phyloP scores from a whole-genome alignment of 2,888 invertebrate species.

The Dysmachus trigonus region DNA sequence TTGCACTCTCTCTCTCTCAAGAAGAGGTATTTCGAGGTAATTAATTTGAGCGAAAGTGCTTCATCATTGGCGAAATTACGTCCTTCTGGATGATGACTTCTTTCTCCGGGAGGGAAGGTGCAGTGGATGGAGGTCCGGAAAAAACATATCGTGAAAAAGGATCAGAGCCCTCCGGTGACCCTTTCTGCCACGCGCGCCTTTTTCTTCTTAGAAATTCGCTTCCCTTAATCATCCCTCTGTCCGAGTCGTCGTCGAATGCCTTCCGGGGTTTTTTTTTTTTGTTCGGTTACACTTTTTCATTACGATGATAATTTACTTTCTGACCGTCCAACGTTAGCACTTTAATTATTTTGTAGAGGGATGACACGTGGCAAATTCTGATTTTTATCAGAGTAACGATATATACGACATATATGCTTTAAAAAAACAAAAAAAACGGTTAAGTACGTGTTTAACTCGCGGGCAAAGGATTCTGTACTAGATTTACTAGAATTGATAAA shows the following conservation, averaged over 20 bases:
- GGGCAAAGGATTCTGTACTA: too few species aligned
- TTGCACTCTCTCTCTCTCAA: too few species aligned
- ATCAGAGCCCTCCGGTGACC: neutral
- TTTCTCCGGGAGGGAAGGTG: neutral
- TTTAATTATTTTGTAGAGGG: neutral
- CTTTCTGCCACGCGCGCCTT: neutral
- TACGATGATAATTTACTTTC: neutral
- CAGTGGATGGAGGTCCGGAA: neutral
- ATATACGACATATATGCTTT: too few species aligned
- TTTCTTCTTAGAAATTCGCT: neutral
- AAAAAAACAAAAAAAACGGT: too few species aligned
- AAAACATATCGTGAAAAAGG: neutral
- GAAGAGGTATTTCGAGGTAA: slow-evolving; percentile 42
- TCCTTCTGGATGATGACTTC: slow-evolving; percentile 32
- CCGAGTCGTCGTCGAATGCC: neutral
- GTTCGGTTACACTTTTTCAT: neutral
- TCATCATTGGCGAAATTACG: slow-evolving; percentile 44
- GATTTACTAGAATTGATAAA: too few species aligned
- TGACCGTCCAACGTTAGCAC: neutral
- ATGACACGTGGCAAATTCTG: neutral
- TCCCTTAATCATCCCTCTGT: neutral
- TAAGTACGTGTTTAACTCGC: too few species aligned
- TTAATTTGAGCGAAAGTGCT: slow-evolving; percentile 45
- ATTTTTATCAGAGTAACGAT: neutral
- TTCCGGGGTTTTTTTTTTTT: too few species aligned